Evolutionary conservation across 2,888 invertebrate species (phyloP).

Genomic region (Harpagoxenus sublaevis): DNA sequence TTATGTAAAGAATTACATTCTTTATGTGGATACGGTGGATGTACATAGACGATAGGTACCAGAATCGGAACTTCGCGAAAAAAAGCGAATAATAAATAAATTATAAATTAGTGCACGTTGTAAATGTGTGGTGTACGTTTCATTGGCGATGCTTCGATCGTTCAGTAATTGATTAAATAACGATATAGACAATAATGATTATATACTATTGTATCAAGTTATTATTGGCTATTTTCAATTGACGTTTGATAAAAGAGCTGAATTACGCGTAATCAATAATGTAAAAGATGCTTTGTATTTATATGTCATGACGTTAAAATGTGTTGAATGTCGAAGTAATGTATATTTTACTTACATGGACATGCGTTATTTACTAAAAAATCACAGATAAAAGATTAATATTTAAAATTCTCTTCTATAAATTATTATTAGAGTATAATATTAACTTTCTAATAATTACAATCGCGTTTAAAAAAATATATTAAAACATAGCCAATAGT

Average conservation of each 20-base stretch:
- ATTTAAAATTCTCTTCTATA: slow-evolving; percentile 43
- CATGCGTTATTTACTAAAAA: slow-evolving; percentile 39
- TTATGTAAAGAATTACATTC: slow-evolving; percentile 42
- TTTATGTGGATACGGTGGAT: slow-evolving; percentile 25
- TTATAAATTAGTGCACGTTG: slow-evolving; percentile 46
- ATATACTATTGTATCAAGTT: slow-evolving; percentile 27
- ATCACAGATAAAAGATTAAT: slow-evolving; percentile 53
- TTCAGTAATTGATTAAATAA: slow-evolving; percentile 31
- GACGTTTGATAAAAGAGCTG: slow-evolving; percentile 36
- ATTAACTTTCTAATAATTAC: slow-evolving; percentile 48
- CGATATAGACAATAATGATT: slow-evolving; percentile 21
- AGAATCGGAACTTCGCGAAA: slow-evolving; percentile 23
- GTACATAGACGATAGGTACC: slow-evolving; percentile 28
- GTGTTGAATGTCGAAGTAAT: slow-evolving; percentile 43
- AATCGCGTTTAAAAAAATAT: slow-evolving; percentile 46
- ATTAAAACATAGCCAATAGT: slow-evolving; percentile 55
- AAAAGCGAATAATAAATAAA: slow-evolving; percentile 45
- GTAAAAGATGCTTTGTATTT: slow-evolving; percentile 35
- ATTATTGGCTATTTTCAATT: slow-evolving; percentile 33
- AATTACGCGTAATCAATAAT: slow-evolving; percentile 37
- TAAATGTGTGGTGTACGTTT: slow-evolving; percentile 41
- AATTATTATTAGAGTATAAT: slow-evolving; percentile 47
- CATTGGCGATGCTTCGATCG: slow-evolving; percentile 57
- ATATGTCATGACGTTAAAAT: slow-evolving; percentile 20
- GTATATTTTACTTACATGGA: slow-evolving; percentile 41